A percentile compares a stretch with the other conserved stretches of the same genome.
phyloP scores from a whole-genome alignment of 2,888 invertebrate species.

The Ceraclea dissimilis region DNA sequence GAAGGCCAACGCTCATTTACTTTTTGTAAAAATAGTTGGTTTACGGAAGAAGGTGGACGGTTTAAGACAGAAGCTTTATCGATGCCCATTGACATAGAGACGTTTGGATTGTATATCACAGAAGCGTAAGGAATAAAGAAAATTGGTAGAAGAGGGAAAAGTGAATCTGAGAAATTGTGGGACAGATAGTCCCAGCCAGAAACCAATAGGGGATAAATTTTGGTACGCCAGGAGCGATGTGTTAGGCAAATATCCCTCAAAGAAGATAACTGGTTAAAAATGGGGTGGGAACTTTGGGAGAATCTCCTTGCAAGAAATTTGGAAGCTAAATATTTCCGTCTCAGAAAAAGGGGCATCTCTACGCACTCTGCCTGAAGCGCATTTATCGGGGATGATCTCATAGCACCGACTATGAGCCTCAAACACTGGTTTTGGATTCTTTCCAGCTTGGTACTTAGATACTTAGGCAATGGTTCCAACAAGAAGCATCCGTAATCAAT shows the following conservation, averaged over 20 bases:
- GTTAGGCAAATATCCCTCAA: background rate
- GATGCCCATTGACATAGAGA: too few relatives aligned
- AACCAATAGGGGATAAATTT: too few relatives aligned
- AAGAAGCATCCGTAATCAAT: background rate
- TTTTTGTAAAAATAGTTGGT: too few relatives aligned
- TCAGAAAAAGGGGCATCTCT: background rate
- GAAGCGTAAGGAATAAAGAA: too few relatives aligned
- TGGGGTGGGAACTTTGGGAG: background rate
- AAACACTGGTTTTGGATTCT: background rate
- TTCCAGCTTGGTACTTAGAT: background rate
- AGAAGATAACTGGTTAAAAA: background rate
- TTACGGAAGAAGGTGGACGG: too few relatives aligned
- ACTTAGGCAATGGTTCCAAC: background rate
- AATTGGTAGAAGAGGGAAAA: too few relatives aligned
- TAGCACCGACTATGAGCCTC: background rate
- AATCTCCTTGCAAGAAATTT: background rate
- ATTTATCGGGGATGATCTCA: background rate
- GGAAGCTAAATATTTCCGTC: background rate
- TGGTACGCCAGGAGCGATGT: background rate
- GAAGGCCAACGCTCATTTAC: too few relatives aligned
- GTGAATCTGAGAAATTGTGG: too few relatives aligned
- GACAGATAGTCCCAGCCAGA: too few relatives aligned
- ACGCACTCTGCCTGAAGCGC: background rate
- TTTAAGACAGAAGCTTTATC: too few relatives aligned
- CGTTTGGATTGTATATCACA: too few relatives aligned